Percentiles rank a stretch among this genome's conserved stretches.
phyloP scores from a whole-genome alignment of 2,888 invertebrate genomes.

The Aphidoletes aphidimyza region DNA sequence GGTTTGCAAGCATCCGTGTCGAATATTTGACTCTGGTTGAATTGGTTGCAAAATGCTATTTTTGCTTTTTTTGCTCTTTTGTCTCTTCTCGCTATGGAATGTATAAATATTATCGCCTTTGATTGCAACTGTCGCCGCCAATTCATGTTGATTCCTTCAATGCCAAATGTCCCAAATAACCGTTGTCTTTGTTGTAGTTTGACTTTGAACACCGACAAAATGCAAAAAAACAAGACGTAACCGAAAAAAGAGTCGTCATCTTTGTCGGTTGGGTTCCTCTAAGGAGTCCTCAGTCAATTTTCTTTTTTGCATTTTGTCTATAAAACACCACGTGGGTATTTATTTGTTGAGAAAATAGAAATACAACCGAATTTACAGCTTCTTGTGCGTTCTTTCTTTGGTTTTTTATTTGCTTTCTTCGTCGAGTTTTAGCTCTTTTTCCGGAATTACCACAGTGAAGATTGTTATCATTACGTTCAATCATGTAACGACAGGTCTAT shows the following conservation, averaged over 20 bases:
- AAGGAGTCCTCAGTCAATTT: neutral
- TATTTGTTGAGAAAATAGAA: neutral
- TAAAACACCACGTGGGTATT: neutral
- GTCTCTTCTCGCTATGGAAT: neutral
- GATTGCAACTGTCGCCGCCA: neutral
- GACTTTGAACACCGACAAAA: neutral
- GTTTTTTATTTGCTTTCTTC: too few species aligned
- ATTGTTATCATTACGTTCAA: neutral
- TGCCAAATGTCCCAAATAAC: constrained; percentile 1
- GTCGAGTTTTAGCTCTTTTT: neutral
- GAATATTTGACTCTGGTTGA: neutral
- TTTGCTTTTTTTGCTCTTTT: neutral
- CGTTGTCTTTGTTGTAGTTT: neutral
- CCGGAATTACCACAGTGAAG: neutral
- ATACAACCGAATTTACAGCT: neutral
- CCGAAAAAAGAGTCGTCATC: neutral
- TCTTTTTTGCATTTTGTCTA: neutral
- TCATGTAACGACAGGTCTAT: constrained; percentile 44
- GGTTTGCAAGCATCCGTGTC: neutral
- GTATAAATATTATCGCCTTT: neutral
- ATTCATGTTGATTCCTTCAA: neutral
- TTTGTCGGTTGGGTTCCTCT: too few species aligned
- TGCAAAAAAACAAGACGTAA: neutral
- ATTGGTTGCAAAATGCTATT: neutral
- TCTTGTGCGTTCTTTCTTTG: neutral